Base-by-base conservation (phyloP, 1,140 invertebrate genomes). In the Bombus impatiens region DNA sequence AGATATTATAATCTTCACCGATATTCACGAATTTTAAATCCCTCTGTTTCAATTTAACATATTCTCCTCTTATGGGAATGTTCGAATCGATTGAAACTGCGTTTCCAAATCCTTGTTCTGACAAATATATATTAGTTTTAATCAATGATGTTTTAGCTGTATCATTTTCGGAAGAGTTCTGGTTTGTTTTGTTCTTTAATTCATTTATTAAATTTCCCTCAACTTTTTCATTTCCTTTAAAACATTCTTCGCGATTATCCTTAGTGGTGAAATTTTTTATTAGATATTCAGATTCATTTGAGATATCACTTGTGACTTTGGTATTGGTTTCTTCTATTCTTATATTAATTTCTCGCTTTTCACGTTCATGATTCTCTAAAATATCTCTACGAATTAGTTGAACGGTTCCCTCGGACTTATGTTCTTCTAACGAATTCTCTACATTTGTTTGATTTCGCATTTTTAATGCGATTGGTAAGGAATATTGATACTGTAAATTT, bases 391-490 rank as follows among this genome's bases (percentile, higher is more conserved):
- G 84, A 53, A 90, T 82, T 28, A 42, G 75, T 70, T 84, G 80
- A 76, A 78, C 32, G 10, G 91, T 82, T 28, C 76, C 42, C 44
- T 91, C 78, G 13, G 75, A 92, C 42, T 90, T 82, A 62, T 87
- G 86, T 40, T 47, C 25, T 35, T 75, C 44, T 18, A 86, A 62
- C 13, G 78, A 35, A 28, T 84, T 84, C 12, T 87, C 72, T 37
- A 44, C 12, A 79, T 88, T 93, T 2, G 92, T 93, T 74, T 92
- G 88, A 87, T 93, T 93, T 35, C 71, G 92, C 82, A 94, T 89
- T 87, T 91, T 90, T 44, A 93, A 77, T 2, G 91, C 92, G 83
- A 95, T 93, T 13, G 94, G 94, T 28, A 95, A 74, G 0, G 83
- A 87, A 84, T 91, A 88, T 59, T 87, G 70, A 65, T 82, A 74